Evolutionary conservation across 2,113 vertebrate genomes (phyloP), one percentile per base, ranked within the genome.

Genomic region (Dermatemys mawii): DNA sequence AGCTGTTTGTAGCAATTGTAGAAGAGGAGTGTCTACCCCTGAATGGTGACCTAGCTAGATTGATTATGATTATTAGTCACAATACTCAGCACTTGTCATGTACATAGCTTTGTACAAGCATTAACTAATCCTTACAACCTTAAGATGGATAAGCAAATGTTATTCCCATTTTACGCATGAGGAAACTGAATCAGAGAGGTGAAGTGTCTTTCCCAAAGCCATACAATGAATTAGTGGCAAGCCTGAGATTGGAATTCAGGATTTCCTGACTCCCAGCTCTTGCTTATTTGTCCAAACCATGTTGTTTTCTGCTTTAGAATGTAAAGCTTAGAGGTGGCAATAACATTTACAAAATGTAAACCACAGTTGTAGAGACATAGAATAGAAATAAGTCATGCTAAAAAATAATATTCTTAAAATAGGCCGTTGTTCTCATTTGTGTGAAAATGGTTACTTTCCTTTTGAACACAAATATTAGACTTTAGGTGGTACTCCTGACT

Each of bases 291-390:
- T 84, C 44, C 26, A 89, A 67, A 11, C 81, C 14, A 84, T 95
- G 17, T 92, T 83, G 29, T 46, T 92, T 93, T 93, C 49, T 93
- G 51, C 87, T 79, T 83, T 55, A 82, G 51, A 78, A n/a, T 32
- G 11, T 89, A 75, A 73, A 95, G 76, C 13, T 27, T 10, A 79
- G 46, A 89, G 90, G 38, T 10, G 21, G 46, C 53, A 44, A 24
- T 44, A 75, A 75, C 12, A 44, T 24, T 75, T 41, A 44, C 22
- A 75, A 75, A 41, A 29, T 76, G 6, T 76, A 76, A 46, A 46
- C 26, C 41, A 46, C 22, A 46, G 3, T 46, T 41, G 24, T 53
- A 51, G 78, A 51, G 46, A 89, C 80, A 44, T 41, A 79, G 83
- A 48, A 9, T 26, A 0, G 0, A 84, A 32, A 46, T 46, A 46